Evolutionary conservation across 2,888 invertebrate genomes (phyloP).

Genomic region (Lasioglossum lativentre): DNA sequence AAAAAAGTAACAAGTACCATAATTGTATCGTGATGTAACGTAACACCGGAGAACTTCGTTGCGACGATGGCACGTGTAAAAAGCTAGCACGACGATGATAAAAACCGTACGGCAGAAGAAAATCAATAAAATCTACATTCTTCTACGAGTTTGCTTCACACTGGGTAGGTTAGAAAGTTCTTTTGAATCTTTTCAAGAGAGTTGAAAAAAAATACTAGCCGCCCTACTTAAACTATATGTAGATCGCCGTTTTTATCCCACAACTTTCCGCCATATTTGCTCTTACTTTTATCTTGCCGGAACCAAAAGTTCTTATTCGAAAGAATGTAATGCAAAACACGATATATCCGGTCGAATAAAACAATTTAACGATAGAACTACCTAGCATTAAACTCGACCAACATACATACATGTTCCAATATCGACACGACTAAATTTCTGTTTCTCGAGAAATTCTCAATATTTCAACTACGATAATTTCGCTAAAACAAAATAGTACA

Average conservation of each 20-base stretch:
- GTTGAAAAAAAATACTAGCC: neutral
- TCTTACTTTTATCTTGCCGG: neutral
- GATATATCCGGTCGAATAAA: neutral
- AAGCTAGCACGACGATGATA: neutral
- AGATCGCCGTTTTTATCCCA: too few species aligned
- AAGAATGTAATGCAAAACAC: neutral
- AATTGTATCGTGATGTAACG: constrained; percentile 8
- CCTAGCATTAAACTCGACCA: too few species aligned
- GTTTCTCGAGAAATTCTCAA: too few species aligned
- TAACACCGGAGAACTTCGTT: neutral
- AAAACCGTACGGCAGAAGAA: neutral
- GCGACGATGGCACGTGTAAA: neutral
- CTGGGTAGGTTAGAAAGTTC: neutral
- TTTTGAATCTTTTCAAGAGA: neutral
- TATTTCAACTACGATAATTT: too few species aligned
- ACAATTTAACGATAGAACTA: too few species aligned
- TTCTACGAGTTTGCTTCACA: neutral
- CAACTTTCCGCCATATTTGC: neutral
- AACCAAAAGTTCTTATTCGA: neutral
- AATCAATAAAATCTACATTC: neutral
- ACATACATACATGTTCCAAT: too few species aligned
- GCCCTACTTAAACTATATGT: too few species aligned
- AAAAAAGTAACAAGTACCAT: neutral
- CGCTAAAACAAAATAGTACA: too few species aligned
- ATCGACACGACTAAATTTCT: too few species aligned